A percentile compares a stretch with the other conserved stretches of the same genome.
Conservation (phyloP, 2,797 vertebrate genomes). For the Brachyrhaphis roseni region DNA sequence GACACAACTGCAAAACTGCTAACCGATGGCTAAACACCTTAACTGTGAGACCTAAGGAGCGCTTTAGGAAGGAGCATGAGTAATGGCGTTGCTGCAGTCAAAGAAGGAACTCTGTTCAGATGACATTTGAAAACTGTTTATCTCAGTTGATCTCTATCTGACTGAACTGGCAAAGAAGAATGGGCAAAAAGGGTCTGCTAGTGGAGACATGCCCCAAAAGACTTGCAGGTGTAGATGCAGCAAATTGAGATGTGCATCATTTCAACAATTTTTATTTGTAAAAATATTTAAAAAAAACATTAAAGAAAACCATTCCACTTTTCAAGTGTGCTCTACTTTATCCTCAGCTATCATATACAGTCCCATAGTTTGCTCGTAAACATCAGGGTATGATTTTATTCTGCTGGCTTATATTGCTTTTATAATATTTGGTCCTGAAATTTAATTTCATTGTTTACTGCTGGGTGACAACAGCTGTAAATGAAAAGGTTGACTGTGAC, state of each 20-base stretch:
- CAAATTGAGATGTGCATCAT: neutral
- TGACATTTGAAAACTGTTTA: neutral
- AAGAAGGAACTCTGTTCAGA: neutral
- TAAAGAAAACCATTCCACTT: neutral
- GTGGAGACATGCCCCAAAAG: neutral
- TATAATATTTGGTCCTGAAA: slow-evolving; percentile 1
- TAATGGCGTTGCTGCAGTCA: neutral
- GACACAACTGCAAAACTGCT: neutral
- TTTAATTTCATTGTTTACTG: slow-evolving; percentile 1
- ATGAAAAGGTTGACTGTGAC: neutral
- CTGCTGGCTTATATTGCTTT: neutral
- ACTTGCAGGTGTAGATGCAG: neutral
- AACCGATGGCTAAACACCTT: neutral
- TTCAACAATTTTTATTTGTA: neutral
- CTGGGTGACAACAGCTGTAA: slow-evolving; percentile 3
- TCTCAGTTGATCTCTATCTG: neutral
- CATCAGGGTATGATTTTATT: neutral
- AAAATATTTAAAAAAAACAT: neutral
- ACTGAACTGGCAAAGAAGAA: neutral
- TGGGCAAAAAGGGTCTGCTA: neutral
- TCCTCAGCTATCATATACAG: neutral
- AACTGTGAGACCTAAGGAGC: neutral
- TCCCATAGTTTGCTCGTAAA: neutral
- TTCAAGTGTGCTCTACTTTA: neutral
- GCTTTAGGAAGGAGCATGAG: neutral